These are phyloP conservation scores for Paradoxurus hermaphroditus DNA, from an alignment of 2,113 vertebrate species.

Conservation along the genomic window DNA sequence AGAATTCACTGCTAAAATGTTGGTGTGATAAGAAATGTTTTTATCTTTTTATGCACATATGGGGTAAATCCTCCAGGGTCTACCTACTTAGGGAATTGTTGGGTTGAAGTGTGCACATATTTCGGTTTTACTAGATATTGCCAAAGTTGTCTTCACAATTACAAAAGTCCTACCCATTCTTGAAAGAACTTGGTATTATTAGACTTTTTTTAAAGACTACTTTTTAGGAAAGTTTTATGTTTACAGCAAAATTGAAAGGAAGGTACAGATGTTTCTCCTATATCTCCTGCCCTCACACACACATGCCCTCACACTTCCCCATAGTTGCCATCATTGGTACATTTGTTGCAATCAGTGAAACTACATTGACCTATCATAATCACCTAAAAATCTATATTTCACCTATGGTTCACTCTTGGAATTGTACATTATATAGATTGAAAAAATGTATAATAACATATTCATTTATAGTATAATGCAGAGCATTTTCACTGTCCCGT, in stretches of 20 bases:
- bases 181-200: background rate
- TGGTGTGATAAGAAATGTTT: background rate
- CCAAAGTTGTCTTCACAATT: background rate
- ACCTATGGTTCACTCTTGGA: background rate
- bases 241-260: background rate
- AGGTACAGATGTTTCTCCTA: background rate
- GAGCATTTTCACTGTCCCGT: background rate
- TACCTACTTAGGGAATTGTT: background rate
- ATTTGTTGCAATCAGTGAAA: background rate
- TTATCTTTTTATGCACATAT: background rate
- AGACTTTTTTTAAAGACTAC: background rate
- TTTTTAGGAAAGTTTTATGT: background rate
- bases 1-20: constrained; percentile 6
- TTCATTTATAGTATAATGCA: background rate
- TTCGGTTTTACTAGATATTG: constrained; percentile 9
- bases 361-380: background rate
- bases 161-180: background rate
- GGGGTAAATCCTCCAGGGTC: background rate
- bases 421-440: background rate
- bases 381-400: background rate
- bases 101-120: background rate
- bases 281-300: background rate
- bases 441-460: background rate
- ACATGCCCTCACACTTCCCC: background rate
- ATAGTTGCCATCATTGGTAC: background rate